These are phyloP conservation scores for Radopholus similis DNA, from an alignment of 1,140 invertebrate genomes.

Conservation along the genomic window DNA sequence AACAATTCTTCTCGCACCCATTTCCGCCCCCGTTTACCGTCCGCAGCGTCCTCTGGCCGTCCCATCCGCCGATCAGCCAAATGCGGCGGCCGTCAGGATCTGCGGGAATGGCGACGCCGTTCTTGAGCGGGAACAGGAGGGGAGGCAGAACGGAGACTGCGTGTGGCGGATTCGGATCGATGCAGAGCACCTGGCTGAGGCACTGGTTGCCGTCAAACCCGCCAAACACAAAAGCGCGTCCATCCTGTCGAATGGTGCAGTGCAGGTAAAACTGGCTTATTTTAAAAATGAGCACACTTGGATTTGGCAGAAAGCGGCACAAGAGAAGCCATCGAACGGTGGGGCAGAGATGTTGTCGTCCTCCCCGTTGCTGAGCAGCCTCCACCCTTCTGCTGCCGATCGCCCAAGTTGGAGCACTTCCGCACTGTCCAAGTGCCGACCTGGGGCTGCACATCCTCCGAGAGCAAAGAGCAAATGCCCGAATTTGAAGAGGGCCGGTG, in stretches of 20 bases:
- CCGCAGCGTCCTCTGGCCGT: not conserved
- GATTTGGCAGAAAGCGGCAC: not conserved
- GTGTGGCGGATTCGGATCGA: not conserved
- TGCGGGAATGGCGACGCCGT: not conserved
- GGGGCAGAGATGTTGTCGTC: not conserved
- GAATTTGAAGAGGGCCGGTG: not conserved
- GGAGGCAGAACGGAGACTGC: not conserved
- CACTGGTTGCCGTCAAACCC: not conserved
- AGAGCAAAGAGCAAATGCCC: not conserved
- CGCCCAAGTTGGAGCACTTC: not conserved
- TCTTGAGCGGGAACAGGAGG: not conserved
- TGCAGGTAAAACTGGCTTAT: not conserved
- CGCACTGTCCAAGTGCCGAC: not conserved
- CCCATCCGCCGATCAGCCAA: not conserved
- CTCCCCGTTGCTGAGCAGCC: not conserved
- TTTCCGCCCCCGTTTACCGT: no score
- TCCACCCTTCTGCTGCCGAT: no score
- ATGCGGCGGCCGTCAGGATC: not conserved
- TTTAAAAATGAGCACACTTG: not conserved
- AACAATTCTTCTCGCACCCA: no score
- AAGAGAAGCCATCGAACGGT: not conserved
- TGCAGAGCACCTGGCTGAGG: not conserved
- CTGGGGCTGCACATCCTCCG: not conserved
- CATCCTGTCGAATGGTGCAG: not conserved
- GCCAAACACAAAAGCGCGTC: not conserved